Evolutionary conservation across 1,140 invertebrate genomes (phyloP).

Genomic region (Drosophila carrolli): DNA sequence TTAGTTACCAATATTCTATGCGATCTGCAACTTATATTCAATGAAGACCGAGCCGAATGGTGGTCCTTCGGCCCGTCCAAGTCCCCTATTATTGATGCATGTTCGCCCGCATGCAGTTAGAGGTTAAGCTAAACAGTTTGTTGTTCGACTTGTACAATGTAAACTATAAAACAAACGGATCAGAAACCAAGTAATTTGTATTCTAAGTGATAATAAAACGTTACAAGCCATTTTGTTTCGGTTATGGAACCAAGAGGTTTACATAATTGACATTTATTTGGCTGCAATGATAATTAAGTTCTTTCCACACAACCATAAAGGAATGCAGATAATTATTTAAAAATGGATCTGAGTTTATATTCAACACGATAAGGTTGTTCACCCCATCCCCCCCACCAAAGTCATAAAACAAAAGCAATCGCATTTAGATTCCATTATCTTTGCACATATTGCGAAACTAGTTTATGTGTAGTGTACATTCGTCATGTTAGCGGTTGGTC

Average conservation of each 20-base stretch:
- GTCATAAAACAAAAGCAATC: background rate
- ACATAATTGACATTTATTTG: conserved; percentile 3
- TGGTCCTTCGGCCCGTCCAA: background rate
- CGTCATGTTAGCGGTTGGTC: conserved; percentile 28
- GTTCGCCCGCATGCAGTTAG: conserved; percentile 15
- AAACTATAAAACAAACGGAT: conserved; percentile 48
- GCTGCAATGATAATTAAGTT: background rate
- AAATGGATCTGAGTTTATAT: background rate
- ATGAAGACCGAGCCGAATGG: background rate
- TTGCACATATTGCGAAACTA: conserved; percentile 13
- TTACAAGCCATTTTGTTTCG: conserved; percentile 35
- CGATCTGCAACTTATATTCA: conserved; percentile 5
- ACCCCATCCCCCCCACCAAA: background rate
- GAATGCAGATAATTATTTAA: too few relatives aligned
- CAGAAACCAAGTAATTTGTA: conserved; percentile 56
- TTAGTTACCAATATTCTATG: conserved; percentile 1
- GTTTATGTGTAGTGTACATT: conserved; percentile 16
- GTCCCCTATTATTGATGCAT: background rate
- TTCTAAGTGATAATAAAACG: conserved; percentile 68
- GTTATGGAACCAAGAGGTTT: background rate
- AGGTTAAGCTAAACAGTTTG: conserved; percentile 50
- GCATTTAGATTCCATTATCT: conserved; percentile 4
- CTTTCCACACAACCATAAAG: background rate
- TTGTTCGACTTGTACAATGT: conserved; percentile 60
- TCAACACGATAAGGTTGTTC: background rate